Conservation (phyloP, 2,113 vertebrate species). For the Neopipo cinnamomea region DNA sequence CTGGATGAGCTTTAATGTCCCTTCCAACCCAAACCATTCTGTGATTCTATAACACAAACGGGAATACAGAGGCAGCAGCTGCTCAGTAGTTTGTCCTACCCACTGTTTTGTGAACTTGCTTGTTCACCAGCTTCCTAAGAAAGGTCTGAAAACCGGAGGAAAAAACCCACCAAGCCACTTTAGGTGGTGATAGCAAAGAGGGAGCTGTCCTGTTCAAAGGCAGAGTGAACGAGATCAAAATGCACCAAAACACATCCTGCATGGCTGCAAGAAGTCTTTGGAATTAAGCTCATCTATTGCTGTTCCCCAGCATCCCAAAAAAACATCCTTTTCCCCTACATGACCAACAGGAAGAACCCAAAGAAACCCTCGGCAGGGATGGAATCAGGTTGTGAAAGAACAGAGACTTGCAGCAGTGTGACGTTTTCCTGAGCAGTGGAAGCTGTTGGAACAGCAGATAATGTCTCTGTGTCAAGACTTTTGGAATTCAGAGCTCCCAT, state of each 20-base stretch:
- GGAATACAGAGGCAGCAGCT: accelerated
- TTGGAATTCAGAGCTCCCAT: not conserved
- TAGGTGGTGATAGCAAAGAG: not conserved
- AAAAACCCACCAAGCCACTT: not conserved
- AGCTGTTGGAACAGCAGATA: not conserved
- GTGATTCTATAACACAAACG: not conserved
- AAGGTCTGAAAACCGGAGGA: not conserved
- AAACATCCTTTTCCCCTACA: not conserved
- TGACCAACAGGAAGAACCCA: not conserved
- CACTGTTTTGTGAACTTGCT: not conserved
- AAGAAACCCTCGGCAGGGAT: not conserved
- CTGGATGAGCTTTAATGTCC: not conserved
- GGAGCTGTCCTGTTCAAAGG: not conserved
- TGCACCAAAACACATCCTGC: not conserved
- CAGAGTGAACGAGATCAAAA: not conserved
- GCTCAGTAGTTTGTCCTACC: not conserved
- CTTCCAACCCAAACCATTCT: not conserved
- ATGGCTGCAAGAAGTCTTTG: not conserved
- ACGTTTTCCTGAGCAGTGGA: not conserved
- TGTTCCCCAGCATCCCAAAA: not conserved
- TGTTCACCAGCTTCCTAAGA: not conserved
- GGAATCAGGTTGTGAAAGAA: not conserved
- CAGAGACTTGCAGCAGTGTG: not conserved
- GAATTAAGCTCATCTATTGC: not conserved
- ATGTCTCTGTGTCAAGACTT: accelerated